A percentile compares a stretch with the other conserved stretches of the same genome.
These are phyloP conservation scores for Caenorhabditis auriculariae DNA, from an alignment of 2,888 invertebrate species.

Conservation along the genomic window DNA sequence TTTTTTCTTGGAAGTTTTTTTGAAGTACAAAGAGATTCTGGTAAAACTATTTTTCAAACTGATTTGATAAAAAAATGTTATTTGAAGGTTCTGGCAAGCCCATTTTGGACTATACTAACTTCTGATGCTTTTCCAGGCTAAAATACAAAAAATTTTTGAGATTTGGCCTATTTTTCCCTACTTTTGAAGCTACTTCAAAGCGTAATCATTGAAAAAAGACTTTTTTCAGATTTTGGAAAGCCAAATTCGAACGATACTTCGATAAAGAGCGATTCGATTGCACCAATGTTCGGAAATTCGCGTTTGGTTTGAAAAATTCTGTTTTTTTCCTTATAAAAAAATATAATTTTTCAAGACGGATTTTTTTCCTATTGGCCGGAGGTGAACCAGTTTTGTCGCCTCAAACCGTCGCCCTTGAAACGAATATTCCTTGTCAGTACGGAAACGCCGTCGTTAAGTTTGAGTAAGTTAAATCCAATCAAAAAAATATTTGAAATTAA, in stretches of 20 bases:
- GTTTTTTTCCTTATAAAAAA: neutral
- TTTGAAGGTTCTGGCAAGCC: too few species aligned
- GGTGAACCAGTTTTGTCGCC: slow-evolving; percentile 34
- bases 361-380: slow-evolving; percentile 46
- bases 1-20: too few species aligned
- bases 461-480: too few species aligned
- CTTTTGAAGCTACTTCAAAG: neutral
- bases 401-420: slow-evolving; percentile 47
- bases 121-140: neutral
- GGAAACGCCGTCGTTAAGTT: slow-evolving; percentile 52
- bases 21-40: too few species aligned
- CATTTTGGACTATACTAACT: neutral
- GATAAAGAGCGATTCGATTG: slow-evolving; percentile 45
- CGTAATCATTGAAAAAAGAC: neutral
- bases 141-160: neutral
- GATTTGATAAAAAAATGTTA: too few species aligned
- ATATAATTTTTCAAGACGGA: slow-evolving; percentile 1
- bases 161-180: neutral
- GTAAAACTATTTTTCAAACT: too few species aligned
- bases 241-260: slow-evolving; percentile 42
- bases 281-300: slow-evolving; percentile 37
- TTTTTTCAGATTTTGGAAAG: slow-evolving; percentile 42
- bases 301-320: slow-evolving; percentile 26
- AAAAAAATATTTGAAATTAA: too few species aligned
- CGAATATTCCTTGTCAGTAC: slow-evolving; percentile 53